Conservation (phyloP, 2,113 vertebrate species). For the Rynchops niger region DNA sequence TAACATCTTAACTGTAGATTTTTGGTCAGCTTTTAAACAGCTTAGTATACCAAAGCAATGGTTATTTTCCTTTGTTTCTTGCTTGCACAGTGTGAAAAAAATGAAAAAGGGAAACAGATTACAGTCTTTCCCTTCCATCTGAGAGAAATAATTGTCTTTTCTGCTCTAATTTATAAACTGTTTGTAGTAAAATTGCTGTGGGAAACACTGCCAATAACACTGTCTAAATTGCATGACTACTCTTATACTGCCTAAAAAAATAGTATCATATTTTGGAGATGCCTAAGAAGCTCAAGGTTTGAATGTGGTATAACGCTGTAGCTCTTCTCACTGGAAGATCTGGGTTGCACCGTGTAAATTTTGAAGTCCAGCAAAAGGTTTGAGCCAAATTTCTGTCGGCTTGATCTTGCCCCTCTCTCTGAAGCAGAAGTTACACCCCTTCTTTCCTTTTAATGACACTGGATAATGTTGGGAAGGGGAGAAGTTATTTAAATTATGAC, state of each 20-base stretch:
- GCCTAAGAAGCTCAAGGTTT: background rate
- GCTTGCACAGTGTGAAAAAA: background rate
- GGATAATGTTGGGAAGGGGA: background rate
- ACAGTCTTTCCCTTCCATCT: background rate
- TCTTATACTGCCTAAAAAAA: background rate
- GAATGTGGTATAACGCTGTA: fast-evolving
- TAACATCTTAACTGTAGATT: background rate
- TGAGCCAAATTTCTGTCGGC: background rate
- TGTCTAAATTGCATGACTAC: background rate
- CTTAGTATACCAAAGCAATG: background rate
- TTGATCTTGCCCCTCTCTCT: background rate
- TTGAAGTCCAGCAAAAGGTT: background rate
- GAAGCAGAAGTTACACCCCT: background rate
- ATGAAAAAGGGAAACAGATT: background rate
- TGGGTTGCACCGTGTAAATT: background rate
- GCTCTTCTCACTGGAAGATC: background rate
- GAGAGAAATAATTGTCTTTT: background rate
- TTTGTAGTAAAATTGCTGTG: background rate
- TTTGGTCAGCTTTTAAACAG: background rate
- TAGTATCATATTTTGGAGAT: background rate
- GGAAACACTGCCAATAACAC: background rate
- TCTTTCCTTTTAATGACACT: background rate
- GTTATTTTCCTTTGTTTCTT: background rate
- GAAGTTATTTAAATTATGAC: background rate
- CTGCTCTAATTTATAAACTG: background rate